These are phyloP conservation scores for Acanthacorydalis orientalis DNA, from an alignment of 2,888 invertebrate species.

Conservation along the genomic window DNA sequence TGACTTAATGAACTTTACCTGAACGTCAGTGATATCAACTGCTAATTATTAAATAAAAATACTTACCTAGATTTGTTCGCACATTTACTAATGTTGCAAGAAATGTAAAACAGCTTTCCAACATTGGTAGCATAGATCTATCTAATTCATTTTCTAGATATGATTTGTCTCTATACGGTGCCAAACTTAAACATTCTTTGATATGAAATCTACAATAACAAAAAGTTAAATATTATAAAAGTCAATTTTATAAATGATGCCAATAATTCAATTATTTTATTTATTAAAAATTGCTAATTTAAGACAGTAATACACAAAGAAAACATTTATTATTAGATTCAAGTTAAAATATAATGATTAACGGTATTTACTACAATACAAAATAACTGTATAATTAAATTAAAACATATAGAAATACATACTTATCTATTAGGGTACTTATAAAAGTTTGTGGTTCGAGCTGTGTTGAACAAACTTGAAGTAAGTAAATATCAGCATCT, in stretches of 20 bases:
- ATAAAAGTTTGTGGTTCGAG: slow-evolving; percentile 74
- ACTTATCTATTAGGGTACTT: slow-evolving; percentile 77
- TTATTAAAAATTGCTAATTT: too few species aligned
- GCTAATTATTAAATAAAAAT: neutral
- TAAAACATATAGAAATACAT: slow-evolving; percentile 18
- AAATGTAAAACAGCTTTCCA: slow-evolving; percentile 84
- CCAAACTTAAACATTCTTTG: slow-evolving; percentile 68
- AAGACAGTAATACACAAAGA: too few species aligned
- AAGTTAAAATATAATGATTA: too few species aligned
- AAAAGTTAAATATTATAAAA: slow-evolving; percentile 2
- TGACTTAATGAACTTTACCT: too few species aligned
- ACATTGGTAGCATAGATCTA: slow-evolving; percentile 70
- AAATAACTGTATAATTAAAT: neutral
- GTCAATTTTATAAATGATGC: too few species aligned
- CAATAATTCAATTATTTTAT: too few species aligned
- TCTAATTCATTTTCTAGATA: slow-evolving; percentile 64
- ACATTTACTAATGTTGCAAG: slow-evolving; percentile 77
- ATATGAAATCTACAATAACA: slow-evolving; percentile 55
- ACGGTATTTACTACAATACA: too few species aligned
- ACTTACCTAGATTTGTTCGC: slow-evolving; percentile 67
- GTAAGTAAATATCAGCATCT: slow-evolving; percentile 87
- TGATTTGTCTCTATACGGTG: slow-evolving; percentile 45
- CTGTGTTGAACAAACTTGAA: slow-evolving; percentile 85
- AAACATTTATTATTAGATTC: too few species aligned
- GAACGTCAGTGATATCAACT: too few species aligned